Conservation (phyloP, 2,113 vertebrate genomes). For the Chaetura pelagica region DNA sequence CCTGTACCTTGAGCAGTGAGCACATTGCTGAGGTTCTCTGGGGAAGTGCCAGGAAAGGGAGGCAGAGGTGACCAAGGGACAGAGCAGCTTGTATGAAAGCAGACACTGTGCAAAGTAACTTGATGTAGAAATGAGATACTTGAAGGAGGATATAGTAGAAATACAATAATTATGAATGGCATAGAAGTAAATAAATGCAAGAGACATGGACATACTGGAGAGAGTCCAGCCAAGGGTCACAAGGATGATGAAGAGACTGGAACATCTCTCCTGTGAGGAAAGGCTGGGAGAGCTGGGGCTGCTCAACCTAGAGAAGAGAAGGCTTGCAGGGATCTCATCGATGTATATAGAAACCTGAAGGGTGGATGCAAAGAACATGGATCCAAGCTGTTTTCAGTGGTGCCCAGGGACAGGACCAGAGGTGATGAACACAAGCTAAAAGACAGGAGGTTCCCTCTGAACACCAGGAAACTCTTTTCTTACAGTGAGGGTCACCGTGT, state of each 20-base stretch:
- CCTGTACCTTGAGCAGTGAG: not conserved
- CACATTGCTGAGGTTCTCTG: not conserved
- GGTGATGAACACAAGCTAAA: not conserved
- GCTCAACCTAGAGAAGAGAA: not conserved
- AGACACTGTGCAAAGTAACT: not conserved
- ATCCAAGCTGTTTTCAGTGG: not conserved
- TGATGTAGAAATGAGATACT: not conserved
- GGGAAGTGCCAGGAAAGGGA: not conserved
- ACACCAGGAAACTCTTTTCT: not conserved
- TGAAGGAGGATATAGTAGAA: not conserved
- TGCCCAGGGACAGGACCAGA: not conserved
- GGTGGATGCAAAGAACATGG: not conserved
- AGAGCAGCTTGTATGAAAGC: not conserved
- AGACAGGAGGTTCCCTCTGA: not conserved
- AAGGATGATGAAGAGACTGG: not conserved
- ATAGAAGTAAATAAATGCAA: not conserved
- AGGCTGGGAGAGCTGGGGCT: not conserved
- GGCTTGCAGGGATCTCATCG: not conserved
- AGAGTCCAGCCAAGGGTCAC: not conserved
- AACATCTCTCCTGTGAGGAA: not conserved
- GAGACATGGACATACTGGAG: not conserved
- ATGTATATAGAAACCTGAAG: not conserved
- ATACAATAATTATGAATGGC: not conserved
- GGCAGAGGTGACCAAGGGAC: not conserved
- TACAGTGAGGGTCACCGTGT: not conserved